phyloP scores from a whole-genome alignment of 2,888 invertebrate genomes.

The Troides oblongomaculatus region DNA sequence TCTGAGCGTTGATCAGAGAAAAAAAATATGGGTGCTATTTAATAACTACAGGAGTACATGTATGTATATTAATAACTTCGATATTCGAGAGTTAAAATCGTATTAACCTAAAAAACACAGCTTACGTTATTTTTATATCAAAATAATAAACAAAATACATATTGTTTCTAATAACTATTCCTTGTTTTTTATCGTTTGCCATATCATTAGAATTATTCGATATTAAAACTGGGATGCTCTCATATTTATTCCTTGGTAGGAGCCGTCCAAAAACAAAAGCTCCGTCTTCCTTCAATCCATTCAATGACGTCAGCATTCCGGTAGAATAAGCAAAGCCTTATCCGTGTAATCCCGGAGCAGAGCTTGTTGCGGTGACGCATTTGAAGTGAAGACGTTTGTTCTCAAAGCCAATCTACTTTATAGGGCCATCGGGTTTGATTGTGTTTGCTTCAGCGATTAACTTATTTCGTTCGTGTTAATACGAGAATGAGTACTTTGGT shows the following conservation, averaged over 20 bases:
- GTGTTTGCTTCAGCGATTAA: conserved; percentile 17
- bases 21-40: too few relatives aligned
- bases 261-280: not conserved
- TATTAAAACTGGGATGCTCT: not conserved
- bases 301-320: conserved; percentile 9
- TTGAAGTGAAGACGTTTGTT: conserved; percentile 20
- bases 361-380: conserved; percentile 17
- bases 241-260: not conserved
- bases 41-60: too few relatives aligned
- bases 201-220: too few relatives aligned
- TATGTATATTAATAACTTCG: too few relatives aligned
- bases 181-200: too few relatives aligned
- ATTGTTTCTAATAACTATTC: too few relatives aligned
- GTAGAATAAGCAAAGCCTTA: not conserved
- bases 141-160: too few relatives aligned
- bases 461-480: conserved; percentile 6
- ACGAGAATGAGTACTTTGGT: not conserved
- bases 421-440: conserved; percentile 21
- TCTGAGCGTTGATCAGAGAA: too few relatives aligned
- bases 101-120: too few relatives aligned
- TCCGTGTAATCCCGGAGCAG: not conserved
- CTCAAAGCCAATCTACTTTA: conserved; percentile 26
- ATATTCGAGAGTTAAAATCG: too few relatives aligned
- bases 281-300: not conserved
- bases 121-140: too few relatives aligned